phyloP scores from a whole-genome alignment of 92 coral and sea anemone species.

The Porites rus region DNA sequence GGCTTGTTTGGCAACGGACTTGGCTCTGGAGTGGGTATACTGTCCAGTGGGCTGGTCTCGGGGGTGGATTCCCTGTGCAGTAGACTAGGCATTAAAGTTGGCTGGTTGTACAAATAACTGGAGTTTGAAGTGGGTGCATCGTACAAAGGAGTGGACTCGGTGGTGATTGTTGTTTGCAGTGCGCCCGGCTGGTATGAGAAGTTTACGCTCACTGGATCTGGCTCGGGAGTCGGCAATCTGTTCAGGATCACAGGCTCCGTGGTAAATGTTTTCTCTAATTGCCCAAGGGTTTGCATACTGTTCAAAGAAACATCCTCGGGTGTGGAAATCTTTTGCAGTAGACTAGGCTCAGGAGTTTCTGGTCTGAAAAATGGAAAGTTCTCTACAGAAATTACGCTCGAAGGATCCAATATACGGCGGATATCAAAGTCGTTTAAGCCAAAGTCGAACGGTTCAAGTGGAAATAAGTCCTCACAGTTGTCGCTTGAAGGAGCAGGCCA shows the following conservation, averaged over 20 bases:
- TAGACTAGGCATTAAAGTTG: neutral
- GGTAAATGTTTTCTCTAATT: no score
- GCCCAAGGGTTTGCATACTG: no score
- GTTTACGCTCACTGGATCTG: neutral
- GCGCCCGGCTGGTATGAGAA: neutral
- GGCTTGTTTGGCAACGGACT: neutral
- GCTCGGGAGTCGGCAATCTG: neutral
- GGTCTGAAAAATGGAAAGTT: neutral
- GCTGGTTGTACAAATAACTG: neutral
- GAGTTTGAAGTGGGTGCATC: neutral
- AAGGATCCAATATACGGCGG: neutral
- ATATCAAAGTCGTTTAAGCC: neutral
- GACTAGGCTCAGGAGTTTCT: neutral
- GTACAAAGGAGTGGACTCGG: neutral
- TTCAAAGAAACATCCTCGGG: neutral
- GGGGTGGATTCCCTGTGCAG: neutral
- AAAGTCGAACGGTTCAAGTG: neutral
- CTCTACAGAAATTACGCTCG: neutral
- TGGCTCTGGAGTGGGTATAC: neutral
- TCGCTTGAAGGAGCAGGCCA: slow-evolving; percentile 3
- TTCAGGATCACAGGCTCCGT: neutral
- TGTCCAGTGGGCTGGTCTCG: neutral
- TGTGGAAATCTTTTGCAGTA: neutral
- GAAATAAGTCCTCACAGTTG: neutral
- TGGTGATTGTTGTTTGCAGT: neutral